Conservation (phyloP, 2,888 invertebrate species). For the Drosophila fungiperda region DNA sequence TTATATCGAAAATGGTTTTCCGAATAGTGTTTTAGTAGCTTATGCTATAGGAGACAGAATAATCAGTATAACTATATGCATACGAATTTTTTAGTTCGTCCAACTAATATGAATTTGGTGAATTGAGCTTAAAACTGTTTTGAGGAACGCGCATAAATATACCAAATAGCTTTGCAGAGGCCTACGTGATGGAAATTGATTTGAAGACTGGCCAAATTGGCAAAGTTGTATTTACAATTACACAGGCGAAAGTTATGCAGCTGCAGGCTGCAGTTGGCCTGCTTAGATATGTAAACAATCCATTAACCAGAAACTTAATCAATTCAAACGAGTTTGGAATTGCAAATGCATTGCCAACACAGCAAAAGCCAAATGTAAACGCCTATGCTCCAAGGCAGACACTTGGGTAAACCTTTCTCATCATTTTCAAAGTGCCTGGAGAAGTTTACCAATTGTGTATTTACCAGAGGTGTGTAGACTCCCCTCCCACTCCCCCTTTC, state of each 20-base stretch:
- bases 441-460: slow-evolving; percentile 56
- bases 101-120: background rate
- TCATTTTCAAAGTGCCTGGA: slow-evolving; percentile 60
- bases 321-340: slow-evolving; percentile 76
- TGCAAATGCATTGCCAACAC: slow-evolving; percentile 71
- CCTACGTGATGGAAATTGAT: slow-evolving; percentile 32
- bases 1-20: background rate
- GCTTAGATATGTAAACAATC: slow-evolving; percentile 73
- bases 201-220: slow-evolving; percentile 24
- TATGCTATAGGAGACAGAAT: background rate
- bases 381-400: slow-evolving; percentile 38
- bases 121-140: background rate
- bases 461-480: slow-evolving; percentile 57
- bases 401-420: slow-evolving; percentile 42
- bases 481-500: background rate
- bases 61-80: background rate
- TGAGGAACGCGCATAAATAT: slow-evolving; percentile 5
- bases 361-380: slow-evolving; percentile 52
- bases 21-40: background rate
- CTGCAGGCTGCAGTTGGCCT: slow-evolving; percentile 34
- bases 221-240: slow-evolving; percentile 25
- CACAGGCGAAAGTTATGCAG: slow-evolving; percentile 37
- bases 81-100: background rate
- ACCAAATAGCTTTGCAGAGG: slow-evolving; percentile 7
- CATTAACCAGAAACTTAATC: slow-evolving; percentile 79